phyloP scores from a whole-genome alignment of 53 echinoderm and acorn worm genomes.

The Apostichopus leukothele region DNA sequence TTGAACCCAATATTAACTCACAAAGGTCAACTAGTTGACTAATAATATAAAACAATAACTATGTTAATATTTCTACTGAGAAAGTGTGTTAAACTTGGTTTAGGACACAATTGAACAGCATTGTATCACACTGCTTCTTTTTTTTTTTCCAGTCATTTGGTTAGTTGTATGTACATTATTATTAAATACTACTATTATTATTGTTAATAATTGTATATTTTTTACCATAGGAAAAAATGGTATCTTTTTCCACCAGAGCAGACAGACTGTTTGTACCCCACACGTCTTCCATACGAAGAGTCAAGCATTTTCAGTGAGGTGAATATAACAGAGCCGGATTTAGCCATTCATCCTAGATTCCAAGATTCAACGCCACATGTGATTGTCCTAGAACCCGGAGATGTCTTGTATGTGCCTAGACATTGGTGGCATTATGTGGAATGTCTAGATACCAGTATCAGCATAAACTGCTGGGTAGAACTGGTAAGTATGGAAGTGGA shows the following conservation, averaged over 20 bases:
- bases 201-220: background rate
- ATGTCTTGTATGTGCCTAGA: constrained; percentile 89
- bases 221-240: constrained; percentile 77
- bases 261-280: constrained; percentile 77
- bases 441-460: constrained; percentile 69
- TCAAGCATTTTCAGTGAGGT: constrained; percentile 89
- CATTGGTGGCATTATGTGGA: constrained; percentile 99
- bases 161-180: too few species aligned
- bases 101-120: too few species aligned
- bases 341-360: constrained; percentile 66
- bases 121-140: background rate
- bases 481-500: constrained; percentile 58
- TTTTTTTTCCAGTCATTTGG: too few species aligned
- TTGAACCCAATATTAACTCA: too few species aligned
- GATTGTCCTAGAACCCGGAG: constrained; percentile 72
- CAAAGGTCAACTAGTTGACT: too few species aligned
- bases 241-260: constrained; percentile 87
- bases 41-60: too few species aligned
- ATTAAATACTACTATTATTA: too few species aligned
- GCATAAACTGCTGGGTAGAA: constrained; percentile 92
- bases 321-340: constrained; percentile 72
- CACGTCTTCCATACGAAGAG: constrained; percentile 92
- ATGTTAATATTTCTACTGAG: too few species aligned
- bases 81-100: too few species aligned
- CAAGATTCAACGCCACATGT: constrained; percentile 66